Conservation (phyloP, 2,888 invertebrate genomes). For the Bombylius discolor region DNA sequence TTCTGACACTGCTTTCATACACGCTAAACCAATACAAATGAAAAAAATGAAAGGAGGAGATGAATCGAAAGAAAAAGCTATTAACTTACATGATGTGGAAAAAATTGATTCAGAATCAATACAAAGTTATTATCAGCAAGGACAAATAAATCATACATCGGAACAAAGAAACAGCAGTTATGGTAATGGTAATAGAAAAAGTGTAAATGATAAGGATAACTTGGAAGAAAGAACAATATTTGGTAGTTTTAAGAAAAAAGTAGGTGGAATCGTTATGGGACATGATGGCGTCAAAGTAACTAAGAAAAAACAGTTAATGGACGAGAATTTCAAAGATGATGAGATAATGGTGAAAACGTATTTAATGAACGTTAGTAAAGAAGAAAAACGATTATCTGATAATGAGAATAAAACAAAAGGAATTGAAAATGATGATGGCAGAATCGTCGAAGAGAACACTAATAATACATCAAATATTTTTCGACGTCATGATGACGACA, state of each 20-base stretch:
- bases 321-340: constrained; percentile 23
- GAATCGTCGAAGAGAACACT: too few species aligned
- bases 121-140: constrained; percentile 2
- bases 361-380: too few species aligned
- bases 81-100: constrained; percentile 25
- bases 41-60: not conserved
- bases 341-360: not conserved
- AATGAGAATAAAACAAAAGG: too few species aligned
- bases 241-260: constrained; percentile 8
- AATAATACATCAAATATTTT: too few species aligned
- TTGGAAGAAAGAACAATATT: not conserved
- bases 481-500: too few species aligned
- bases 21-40: not conserved
- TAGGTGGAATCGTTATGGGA: constrained; percentile 16
- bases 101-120: constrained; percentile 16
- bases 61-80: constrained; percentile 8
- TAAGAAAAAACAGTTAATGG: constrained; percentile 30
- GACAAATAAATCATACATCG: not conserved
- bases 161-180: not conserved
- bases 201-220: too few species aligned
- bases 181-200: not conserved
- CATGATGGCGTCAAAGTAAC: constrained; percentile 34
- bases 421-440: too few species aligned
- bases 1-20: not conserved
- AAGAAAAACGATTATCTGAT: too few species aligned